These are phyloP conservation scores for Cerceris rybyensis DNA, from an alignment of 2,888 invertebrate species.

Conservation along the genomic window DNA sequence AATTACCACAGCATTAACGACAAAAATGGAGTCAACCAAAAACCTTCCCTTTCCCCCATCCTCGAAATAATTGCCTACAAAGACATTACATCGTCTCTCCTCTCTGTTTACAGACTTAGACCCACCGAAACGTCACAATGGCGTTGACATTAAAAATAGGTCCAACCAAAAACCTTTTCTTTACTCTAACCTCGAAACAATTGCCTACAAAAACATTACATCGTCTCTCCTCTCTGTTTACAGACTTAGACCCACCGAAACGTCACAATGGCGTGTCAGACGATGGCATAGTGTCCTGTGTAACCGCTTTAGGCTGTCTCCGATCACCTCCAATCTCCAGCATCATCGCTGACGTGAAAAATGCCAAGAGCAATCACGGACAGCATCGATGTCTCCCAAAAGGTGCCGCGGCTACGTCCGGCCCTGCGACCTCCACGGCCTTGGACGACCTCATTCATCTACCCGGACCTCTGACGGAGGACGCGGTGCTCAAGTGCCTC, in stretches of 20 bases:
- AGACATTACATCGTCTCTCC: not conserved
- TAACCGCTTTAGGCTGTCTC: conserved; percentile 76
- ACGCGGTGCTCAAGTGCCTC: conserved; percentile 95
- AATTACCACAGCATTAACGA: no score
- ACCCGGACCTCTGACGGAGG: conserved; percentile 95
- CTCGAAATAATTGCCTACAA: not conserved
- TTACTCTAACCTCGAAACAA: not conserved
- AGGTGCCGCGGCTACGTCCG: conserved; percentile 63
- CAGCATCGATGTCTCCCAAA: conserved; percentile 74
- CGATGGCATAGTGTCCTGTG: conserved; percentile 80
- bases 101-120: conserved; percentile 72
- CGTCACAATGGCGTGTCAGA: conserved; percentile 75
- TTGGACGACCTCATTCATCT: conserved; percentile 96
- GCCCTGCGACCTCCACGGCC: conserved; percentile 82
- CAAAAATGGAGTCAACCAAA: no score
- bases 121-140: conserved; percentile 73
- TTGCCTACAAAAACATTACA: not conserved
- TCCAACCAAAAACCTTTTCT: no score
- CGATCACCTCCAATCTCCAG: conserved; percentile 77
- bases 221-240: not conserved
- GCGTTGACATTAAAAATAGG: no score
- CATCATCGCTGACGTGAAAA: conserved; percentile 78
- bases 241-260: conserved; percentile 77
- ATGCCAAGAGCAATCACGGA: conserved; percentile 72
- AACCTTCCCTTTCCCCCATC: no score